Percentiles rank a stretch among this genome's conserved stretches.
Evolutionary conservation across 2,888 invertebrate genomes (phyloP).

Genomic region (Subacronicta megacephala): DNA sequence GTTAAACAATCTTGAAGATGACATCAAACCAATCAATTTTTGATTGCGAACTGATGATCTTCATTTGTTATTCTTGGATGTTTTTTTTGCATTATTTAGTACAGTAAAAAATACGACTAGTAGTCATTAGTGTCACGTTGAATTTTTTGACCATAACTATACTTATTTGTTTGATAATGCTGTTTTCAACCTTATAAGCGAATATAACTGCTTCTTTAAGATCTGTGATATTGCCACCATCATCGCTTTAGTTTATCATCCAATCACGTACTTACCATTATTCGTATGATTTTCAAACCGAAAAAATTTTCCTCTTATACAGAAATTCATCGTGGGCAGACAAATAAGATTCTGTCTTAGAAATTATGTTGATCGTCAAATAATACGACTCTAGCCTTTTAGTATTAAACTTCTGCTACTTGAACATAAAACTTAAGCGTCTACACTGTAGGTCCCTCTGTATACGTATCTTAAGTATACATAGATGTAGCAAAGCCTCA

Average conservation of each 20-base stretch:
- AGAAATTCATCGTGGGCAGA: not conserved
- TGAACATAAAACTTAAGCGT: conserved; percentile 30
- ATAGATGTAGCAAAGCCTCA: conserved; percentile 24
- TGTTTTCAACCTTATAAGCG: too few relatives aligned
- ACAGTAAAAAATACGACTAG: not conserved
- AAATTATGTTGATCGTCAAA: conserved; percentile 28
- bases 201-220: too few relatives aligned
- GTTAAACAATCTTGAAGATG: too few relatives aligned
- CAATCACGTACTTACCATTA: not conserved
- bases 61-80: too few relatives aligned
- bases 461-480: conserved; percentile 14
- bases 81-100: too few relatives aligned
- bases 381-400: conserved; percentile 6
- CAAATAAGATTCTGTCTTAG: conserved; percentile 6
- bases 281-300: not conserved
- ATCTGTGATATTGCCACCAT: too few relatives aligned
- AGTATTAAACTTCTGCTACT: conserved; percentile 19
- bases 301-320: not conserved
- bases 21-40: too few relatives aligned
- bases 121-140: conserved; percentile 7
- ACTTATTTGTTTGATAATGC: too few relatives aligned
- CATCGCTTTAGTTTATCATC: not conserved
- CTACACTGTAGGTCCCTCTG: conserved; percentile 17
- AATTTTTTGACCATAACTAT: not conserved
- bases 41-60: too few relatives aligned